These are phyloP conservation scores for Corythoichthys haematopterus DNA, from an alignment of 2,113 vertebrate genomes.

Conservation along the genomic window DNA sequence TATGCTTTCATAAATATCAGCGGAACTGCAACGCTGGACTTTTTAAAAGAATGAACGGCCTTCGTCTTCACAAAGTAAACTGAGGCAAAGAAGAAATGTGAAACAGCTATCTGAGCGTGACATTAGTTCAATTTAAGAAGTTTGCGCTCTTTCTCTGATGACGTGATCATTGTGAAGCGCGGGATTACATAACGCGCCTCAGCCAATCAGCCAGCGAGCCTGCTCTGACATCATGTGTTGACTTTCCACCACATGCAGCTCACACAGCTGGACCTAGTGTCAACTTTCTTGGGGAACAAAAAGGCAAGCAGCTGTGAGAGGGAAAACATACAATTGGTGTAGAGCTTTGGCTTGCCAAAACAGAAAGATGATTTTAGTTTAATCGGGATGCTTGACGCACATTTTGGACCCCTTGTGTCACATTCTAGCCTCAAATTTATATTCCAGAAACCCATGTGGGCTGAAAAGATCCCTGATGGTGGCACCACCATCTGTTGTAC, in stretches of 20 bases:
- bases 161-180: conserved; percentile 3
- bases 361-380: not conserved
- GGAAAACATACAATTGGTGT: not conserved
- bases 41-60: not conserved
- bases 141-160: conserved; percentile 3
- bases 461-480: not conserved
- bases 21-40: not conserved
- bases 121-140: not conserved
- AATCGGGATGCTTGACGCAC: not conserved
- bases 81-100: not conserved
- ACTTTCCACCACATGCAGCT: conserved; percentile 12
- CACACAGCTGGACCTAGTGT: conserved; percentile 41
- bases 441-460: not conserved
- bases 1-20: not conserved
- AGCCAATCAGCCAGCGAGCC: conserved; percentile 25
- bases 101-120: not conserved
- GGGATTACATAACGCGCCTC: conserved; percentile 25
- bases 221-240: conserved; percentile 15
- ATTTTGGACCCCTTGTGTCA: not conserved
- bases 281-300: conserved; percentile 12
- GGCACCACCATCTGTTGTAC: no score
- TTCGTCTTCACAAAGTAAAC: no score
- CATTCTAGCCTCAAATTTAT: not conserved
- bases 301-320: conserved; percentile 28
- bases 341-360: not conserved